Evolutionary conservation across 1,140 invertebrate genomes (phyloP), one percentile per base, ranked within the genome.

Genomic region (Orchesella cincta): DNA sequence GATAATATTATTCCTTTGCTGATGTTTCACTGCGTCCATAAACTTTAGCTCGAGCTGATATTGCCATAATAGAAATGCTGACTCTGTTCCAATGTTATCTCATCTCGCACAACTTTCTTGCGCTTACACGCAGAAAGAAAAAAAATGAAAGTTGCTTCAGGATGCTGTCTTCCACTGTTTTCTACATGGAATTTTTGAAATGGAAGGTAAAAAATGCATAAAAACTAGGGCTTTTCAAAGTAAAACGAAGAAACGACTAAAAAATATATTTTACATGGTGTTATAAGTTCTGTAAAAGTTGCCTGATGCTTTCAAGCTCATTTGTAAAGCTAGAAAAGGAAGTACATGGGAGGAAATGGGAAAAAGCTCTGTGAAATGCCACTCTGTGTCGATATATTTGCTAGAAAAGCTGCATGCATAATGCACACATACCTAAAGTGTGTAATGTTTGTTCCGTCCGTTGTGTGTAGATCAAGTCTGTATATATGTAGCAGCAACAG

Each of bases 241-340:
- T 12, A 46, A 46, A 46, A 20, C 39, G 39, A 46, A 46, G 20
- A 20, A 20, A 46, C 8, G 8, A 46, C 8, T 8, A 46, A 46
- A 46, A 46, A 46, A 46, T 46, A 8, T 46, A 46, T 12, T 8
- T 46, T 46, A 12, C 20, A 46, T 46, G 39, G 8, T 12, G 39
- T 8, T 46, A 46, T 46, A 46, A 46, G 8, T 46, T 46, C 20
- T 46, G 39, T 46, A 20, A 12, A 46, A 20, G 39, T 46, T 12
- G 39, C 39, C 8, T 8, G 8, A 12, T 20, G 20, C 39, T 16
- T 26, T 62, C 12, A 5, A 8, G 28, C 62, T 67, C 62, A 67
- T 67, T 67, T 67, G 62, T 67, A 67, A 67, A 33, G 3, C 31
- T 3, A 67, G n/a, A 67, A 33, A 33, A 67, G 62, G 62, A 67